Evolutionary conservation across 1,140 invertebrate species (phyloP).

Genomic region (Zaprionus ornatus): DNA sequence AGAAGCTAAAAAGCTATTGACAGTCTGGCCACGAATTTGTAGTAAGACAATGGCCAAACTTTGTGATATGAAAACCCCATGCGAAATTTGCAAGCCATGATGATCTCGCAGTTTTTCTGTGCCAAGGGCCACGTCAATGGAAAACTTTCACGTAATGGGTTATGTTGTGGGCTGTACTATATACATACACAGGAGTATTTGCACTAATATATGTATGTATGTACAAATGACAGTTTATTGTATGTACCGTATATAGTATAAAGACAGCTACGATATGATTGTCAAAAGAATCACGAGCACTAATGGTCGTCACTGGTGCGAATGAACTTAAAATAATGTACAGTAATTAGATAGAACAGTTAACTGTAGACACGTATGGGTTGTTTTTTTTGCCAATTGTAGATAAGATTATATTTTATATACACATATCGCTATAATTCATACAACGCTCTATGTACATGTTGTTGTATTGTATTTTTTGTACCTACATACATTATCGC

Average conservation of each 20-base stretch:
- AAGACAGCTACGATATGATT: background rate
- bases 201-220: background rate
- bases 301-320: background rate
- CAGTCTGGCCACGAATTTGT: slow-evolving; percentile 13
- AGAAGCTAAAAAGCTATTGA: slow-evolving; percentile 13
- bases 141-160: slow-evolving; percentile 39
- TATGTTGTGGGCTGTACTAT: background rate
- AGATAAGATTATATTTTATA: background rate
- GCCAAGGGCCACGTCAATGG: slow-evolving; percentile 41
- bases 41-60: slow-evolving; percentile 22
- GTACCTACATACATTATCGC: no score
- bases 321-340: background rate
- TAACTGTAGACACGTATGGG: background rate
- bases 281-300: background rate
- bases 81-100: slow-evolving; percentile 27
- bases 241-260: background rate
- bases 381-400: background rate
- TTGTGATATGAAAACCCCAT: slow-evolving; percentile 23
- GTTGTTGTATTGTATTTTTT: no score
- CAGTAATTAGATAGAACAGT: background rate
- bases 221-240: background rate
- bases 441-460: no score
- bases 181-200: background rate
- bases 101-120: slow-evolving; percentile 47
- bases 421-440: no score